A percentile compares a stretch with the other conserved stretches of the same genome.
phyloP scores from a whole-genome alignment of 2,888 invertebrate species.

The Caenorhabditis doughertyi region DNA sequence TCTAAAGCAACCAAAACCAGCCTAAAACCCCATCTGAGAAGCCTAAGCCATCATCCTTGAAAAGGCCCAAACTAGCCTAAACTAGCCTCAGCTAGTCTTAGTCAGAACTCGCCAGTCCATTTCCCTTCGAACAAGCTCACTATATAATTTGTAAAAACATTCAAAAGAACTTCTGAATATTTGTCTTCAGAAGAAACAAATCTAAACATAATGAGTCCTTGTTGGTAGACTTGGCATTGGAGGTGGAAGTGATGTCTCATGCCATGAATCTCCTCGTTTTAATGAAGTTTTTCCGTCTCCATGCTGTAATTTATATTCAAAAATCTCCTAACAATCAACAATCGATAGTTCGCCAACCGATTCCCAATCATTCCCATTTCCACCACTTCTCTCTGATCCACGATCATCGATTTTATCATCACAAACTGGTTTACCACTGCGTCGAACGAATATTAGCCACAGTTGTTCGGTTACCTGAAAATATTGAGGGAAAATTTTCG shows the following conservation, averaged over 20 bases:
- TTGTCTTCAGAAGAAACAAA: not conserved
- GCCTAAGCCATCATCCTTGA: too few relatives aligned
- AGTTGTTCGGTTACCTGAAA: conserved; percentile 73
- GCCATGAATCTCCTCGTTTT: conserved; percentile 72
- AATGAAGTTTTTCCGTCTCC: conserved; percentile 57
- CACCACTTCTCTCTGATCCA: conserved; percentile 62
- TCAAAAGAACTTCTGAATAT: conserved; percentile 3
- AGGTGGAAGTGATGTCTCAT: conserved; percentile 73
- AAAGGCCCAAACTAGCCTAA: too few relatives aligned
- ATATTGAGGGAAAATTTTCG: too few relatives aligned
- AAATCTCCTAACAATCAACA: conserved; percentile 19
- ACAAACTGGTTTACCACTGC: conserved; percentile 70
- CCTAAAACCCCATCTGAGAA: too few relatives aligned
- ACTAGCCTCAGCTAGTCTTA: too few relatives aligned
- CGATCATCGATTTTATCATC: conserved; percentile 71
- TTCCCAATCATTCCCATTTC: conserved; percentile 64
- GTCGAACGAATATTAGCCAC: conserved; percentile 73
- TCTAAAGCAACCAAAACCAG: too few relatives aligned
- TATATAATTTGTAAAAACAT: too few relatives aligned
- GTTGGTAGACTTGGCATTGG: conserved; percentile 69
- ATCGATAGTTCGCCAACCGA: conserved; percentile 60
- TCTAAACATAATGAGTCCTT: conserved; percentile 68
- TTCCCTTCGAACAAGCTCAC: too few relatives aligned
- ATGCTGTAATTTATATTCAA: conserved; percentile 29
- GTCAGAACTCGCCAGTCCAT: too few relatives aligned